Base-by-base conservation (phyloP, 30 jellyfish, hydroid and myxozoan genomes). In the Mastigias papua region DNA sequence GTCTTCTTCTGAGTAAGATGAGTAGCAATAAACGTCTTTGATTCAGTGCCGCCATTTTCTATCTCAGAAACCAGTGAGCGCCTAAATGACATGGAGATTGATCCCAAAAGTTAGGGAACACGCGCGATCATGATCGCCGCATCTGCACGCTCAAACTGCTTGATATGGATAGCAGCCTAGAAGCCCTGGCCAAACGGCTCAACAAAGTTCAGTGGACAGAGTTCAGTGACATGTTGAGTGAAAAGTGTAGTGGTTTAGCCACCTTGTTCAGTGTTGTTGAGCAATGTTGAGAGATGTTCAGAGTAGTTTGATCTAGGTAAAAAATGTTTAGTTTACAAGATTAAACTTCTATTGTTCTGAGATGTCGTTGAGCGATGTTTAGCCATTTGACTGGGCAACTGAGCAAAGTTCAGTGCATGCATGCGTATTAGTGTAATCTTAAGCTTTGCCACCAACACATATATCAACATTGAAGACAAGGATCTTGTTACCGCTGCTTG, bases 251-350 rank as follows among this genome's bases (percentile, higher is more conserved):
- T 65, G 35, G 37, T 65, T 65, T 65, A 13, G 76, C 76, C 76
- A 65, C 76, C 76, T 65, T 65, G 76, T 65, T 35, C 76, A 65
- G 76, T 65, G 48, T 65, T 65, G 76, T 65, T 65, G 48, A 65
- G 76, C 37, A 35, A 65, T 65, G 76, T 65, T 65, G 76, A 65
- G 37, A 10, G 37, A 23, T 25, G 76, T 65, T 65, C 76, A 65
- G 37, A 23, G 48, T 21, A 65, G 32, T 65, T 65, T 65, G 76
- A 65, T 23, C 48, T 32, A 15, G 35, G 13, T 65, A 33, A 65
- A 65, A 65, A 65, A 65, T 65, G 37, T 65, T 65, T 35, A 65
- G 76, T 65, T 22, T 21, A 65, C 76, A 65, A 35, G 76, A 65
- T 65, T 65, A 65, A 65, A 65, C 13, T 65, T 65, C 34, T 65